Evolutionary conservation across 2,888 invertebrate species (phyloP), one percentile per base, ranked within the genome.

Genomic region (Pollenia amentaria): DNA sequence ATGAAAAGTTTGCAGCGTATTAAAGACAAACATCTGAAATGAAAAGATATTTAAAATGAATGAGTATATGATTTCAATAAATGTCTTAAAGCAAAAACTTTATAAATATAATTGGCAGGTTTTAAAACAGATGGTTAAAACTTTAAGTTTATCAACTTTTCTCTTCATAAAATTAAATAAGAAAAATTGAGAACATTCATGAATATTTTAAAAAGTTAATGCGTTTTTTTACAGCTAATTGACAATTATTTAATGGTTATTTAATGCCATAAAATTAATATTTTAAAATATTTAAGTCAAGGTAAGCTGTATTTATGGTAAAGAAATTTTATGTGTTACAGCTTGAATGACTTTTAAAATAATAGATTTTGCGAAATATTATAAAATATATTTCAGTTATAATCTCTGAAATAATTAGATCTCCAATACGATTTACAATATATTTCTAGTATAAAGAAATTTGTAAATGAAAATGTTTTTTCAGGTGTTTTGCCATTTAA

Each of bases 81-180:
- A 70, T n/a, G 44, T 55, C 29, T 80, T 70, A 60, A 70, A 12
- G 40, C 40, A 48, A 16, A n/a, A 76, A 76, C 40, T 42, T 29
- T 29, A 0, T 29, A 6, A 4, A 29, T 29, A 29, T 29, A 29
- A 29, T 6, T 29, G 29, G 29, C 29, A 29, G 4, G 29, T 29
- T 29, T 29, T 29, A 29, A 53, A 53, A 53, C 18, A 18, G 10
- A 18, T 53, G 16, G 9, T 6, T 51, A 51, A 51, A 51, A 3
- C 51, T 16, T 8, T 16, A 18, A 16, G 7, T 53, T 53, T 53
- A 53, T 53, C 16, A 2, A 18, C 40, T 53, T 53, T 69, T 53
- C 48, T 18, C 3, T 18, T 10, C 53, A 53, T 53, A 53, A 53
- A 53, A 18, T 53, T 53, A 16, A 53, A 53, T 53, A 10, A 53